These are phyloP conservation scores for Amphiura filiformis DNA, from an alignment of 35 echinoderm and acorn worm genomes.

Conservation along the genomic window DNA sequence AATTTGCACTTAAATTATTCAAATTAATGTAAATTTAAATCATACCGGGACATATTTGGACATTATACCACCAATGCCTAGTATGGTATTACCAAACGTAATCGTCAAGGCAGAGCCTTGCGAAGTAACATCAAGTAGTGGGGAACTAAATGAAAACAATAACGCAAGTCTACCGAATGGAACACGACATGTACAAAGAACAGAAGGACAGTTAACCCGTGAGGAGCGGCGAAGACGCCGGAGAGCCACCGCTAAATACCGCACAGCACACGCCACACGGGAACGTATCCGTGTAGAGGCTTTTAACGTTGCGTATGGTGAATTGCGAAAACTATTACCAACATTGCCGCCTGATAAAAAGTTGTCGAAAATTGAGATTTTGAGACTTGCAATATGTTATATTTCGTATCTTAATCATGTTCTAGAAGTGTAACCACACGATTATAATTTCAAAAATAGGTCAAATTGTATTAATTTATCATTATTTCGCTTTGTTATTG, in stretches of 20 bases:
- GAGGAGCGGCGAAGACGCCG: slow-evolving; percentile 80
- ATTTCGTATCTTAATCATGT: slow-evolving; percentile 97
- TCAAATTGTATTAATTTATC: too few relatives aligned
- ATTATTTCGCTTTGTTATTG: too few relatives aligned
- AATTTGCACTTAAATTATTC: too few relatives aligned
- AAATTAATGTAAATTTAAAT: too few relatives aligned
- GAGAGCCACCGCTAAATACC: slow-evolving; percentile 83
- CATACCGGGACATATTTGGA: too few relatives aligned
- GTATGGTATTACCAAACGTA: slow-evolving; percentile 20
- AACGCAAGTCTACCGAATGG: slow-evolving; percentile 2
- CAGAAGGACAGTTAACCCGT: slow-evolving; percentile 63
- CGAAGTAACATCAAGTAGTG: slow-evolving; percentile 7
- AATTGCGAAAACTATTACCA: slow-evolving; percentile 76
- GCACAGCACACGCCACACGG: slow-evolving; percentile 90
- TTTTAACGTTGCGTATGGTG: slow-evolving; percentile 89
- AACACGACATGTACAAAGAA: slow-evolving; percentile 22
- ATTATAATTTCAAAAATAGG: too few relatives aligned
- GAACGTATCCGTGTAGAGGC: slow-evolving; percentile 87
- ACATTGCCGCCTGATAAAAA: slow-evolving; percentile 95
- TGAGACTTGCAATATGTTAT: slow-evolving; percentile 92
- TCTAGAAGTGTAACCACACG: slow-evolving; percentile 68
- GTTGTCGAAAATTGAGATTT: slow-evolving; percentile 92
- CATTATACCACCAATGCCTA: slow-evolving; percentile 4
- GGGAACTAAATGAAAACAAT: slow-evolving; percentile 21
- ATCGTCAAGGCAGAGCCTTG: slow-evolving; percentile 13